phyloP scores from a whole-genome alignment of 2,797 vertebrate species.

The Sebastes iracundus region DNA sequence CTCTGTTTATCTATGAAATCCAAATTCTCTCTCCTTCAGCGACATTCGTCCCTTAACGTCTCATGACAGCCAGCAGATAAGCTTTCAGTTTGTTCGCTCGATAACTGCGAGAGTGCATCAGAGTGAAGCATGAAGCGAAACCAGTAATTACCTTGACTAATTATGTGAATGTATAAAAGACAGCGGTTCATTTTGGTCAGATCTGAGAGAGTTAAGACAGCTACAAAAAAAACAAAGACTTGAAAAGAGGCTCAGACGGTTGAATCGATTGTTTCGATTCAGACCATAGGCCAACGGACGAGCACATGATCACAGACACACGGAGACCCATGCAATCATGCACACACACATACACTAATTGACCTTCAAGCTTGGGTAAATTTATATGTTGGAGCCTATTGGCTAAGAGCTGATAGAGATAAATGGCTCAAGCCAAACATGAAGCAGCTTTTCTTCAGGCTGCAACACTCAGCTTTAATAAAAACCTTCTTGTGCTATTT shows the following conservation, averaged over 20 bases:
- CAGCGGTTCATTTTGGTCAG: neutral
- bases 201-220: neutral
- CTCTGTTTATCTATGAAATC: constrained; percentile 23
- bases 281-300: constrained; percentile 7
- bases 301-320: constrained; percentile 9
- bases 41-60: neutral
- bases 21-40: neutral
- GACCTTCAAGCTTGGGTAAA: constrained; percentile 63
- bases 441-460: neutral
- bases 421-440: constrained; percentile 8
- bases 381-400: constrained; percentile 22
- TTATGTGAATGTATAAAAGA: constrained; percentile 7
- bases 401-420: constrained; percentile 21
- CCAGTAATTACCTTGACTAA: constrained; percentile 4
- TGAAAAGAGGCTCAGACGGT: neutral
- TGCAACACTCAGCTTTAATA: neutral
- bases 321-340: neutral
- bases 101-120: neutral
- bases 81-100: neutral
- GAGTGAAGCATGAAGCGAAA: neutral
- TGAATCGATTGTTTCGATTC: constrained; percentile 37
- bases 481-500: neutral
- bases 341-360: constrained; percentile 23
- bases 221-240: neutral
- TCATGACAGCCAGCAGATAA: neutral